Evolutionary conservation across 1,140 invertebrate species (phyloP), one percentile per base, ranked within the genome.

Genomic region (Drosophila sp.): DNA sequence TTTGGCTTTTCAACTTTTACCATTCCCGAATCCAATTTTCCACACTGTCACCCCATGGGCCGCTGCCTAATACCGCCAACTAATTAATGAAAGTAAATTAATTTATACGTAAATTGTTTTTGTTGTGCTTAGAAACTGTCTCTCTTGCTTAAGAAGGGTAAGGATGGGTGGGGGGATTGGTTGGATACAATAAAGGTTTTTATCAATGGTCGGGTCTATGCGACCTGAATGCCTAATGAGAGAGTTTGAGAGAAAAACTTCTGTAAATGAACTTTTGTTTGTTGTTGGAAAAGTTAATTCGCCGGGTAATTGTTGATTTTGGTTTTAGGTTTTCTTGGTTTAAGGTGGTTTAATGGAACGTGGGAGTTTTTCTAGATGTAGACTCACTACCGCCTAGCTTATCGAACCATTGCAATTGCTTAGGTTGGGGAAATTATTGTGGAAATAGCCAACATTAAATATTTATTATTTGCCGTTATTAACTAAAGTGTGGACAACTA

Each of bases 61-160:
- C 50, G 41, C 32, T 7, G 35, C 44, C 72, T 71, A 75, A 75
- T 78, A 67, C 67, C 67, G 66, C 63, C 30, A 75, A 75, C 76
- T 78, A 78, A 78, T 78, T 78, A 78, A 78, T 78, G 76, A 78
- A 78, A 78, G 76, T 78, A 71, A 78, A 78, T 78, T 78, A 78
- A 78, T 78, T 78, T 78, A 78, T 78, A 78, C 76, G 76, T 78
- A 78, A 78, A 78, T 78, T 78, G 76, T 78, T 78, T 78, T 78
- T 75, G 76, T 78, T 78, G 74, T 78, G 72, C 67, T 75, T 71
- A 67, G 71, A 60, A 78, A 75, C 60, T 75, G 75, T 73, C 75
- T 77, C 47, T 50, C 23, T 50, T 8, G 44, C 44, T 27, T 10
- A 50, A 27, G 8, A 27, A 10, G 23, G 44, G 23, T 2, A 0